A percentile compares a stretch with the other conserved stretches of the same genome.
phyloP scores from a whole-genome alignment of 2,888 invertebrate species.

The Dicyrtoma fusca region DNA sequence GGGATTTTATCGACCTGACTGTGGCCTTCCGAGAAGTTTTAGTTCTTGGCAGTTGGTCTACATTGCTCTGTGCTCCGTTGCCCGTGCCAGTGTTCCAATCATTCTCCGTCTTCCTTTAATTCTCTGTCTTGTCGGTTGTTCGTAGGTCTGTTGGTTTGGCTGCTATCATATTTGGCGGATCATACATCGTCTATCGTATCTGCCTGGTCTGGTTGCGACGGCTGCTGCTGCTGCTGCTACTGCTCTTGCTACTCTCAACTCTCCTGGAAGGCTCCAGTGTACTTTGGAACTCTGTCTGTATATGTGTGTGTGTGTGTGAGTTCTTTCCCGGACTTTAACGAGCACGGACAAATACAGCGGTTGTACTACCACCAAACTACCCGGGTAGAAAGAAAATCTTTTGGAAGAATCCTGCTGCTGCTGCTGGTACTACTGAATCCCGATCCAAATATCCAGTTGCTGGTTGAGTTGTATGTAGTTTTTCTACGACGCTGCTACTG shows the following conservation, averaged over 20 bases:
- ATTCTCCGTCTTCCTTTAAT: not conserved
- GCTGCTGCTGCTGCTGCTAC: not conserved
- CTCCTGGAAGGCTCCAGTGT: not conserved
- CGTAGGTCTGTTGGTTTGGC: not conserved
- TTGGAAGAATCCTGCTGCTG: not conserved
- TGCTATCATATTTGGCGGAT: too few relatives aligned
- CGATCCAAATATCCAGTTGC: too few relatives aligned
- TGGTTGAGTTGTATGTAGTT: too few relatives aligned
- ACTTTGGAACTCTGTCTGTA: not conserved
- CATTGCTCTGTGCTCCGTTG: conserved; percentile 13
- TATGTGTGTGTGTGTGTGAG: conserved; percentile 8
- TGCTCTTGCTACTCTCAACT: conserved; percentile 7
- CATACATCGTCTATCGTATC: too few relatives aligned
- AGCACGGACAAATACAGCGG: too few relatives aligned
- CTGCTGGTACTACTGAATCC: not conserved
- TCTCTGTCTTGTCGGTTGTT: not conserved
- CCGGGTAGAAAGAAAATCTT: not conserved
- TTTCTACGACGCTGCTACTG: not conserved
- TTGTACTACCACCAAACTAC: too few relatives aligned
- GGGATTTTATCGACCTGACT: conserved; percentile 23
- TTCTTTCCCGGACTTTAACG: not conserved
- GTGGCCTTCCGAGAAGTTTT: conserved; percentile 9
- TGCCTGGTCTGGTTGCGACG: not conserved
- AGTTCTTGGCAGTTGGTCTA: conserved; percentile 3
- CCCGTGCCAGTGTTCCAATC: not conserved